phyloP scores from a whole-genome alignment of 2,113 vertebrate genomes.

The Ochotona curzoniae region DNA sequence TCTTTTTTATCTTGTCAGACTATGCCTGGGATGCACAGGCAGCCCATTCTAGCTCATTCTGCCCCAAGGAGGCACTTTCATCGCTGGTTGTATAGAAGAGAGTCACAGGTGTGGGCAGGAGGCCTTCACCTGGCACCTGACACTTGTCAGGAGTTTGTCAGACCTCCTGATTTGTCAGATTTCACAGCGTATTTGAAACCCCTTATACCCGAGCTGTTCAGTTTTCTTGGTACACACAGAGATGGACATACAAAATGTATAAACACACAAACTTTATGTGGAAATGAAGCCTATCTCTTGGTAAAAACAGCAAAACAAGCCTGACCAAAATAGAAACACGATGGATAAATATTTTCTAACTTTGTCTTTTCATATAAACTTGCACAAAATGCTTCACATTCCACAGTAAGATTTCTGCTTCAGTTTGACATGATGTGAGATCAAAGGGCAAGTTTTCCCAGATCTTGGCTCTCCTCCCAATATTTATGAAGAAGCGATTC shows the following conservation, averaged over 20 bases:
- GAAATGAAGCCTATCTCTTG: constrained; percentile 40
- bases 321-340: constrained; percentile 54
- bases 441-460: constrained; percentile 38
- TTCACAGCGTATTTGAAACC: constrained; percentile 55
- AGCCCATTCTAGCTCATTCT: too few relatives aligned
- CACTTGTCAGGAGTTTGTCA: constrained; percentile 65
- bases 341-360: constrained; percentile 71
- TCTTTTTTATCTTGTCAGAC: too few relatives aligned
- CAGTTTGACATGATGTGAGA: not conserved
- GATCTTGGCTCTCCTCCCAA: constrained; percentile 51
- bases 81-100: not conserved
- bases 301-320: constrained; percentile 30
- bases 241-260: not conserved
- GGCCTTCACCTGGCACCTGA: constrained; percentile 28
- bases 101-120: not conserved
- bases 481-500: constrained; percentile 18
- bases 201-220: constrained; percentile 60
- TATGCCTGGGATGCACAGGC: too few relatives aligned
- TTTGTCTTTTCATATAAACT: constrained; percentile 63
- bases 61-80: not conserved
- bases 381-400: constrained; percentile 65
- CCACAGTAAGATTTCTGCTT: constrained; percentile 56
- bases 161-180: constrained; percentile 63
- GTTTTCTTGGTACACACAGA: constrained; percentile 51
- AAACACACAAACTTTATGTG: not conserved